Conservation (phyloP, 2,888 invertebrate genomes). For the Eilema caniola region DNA sequence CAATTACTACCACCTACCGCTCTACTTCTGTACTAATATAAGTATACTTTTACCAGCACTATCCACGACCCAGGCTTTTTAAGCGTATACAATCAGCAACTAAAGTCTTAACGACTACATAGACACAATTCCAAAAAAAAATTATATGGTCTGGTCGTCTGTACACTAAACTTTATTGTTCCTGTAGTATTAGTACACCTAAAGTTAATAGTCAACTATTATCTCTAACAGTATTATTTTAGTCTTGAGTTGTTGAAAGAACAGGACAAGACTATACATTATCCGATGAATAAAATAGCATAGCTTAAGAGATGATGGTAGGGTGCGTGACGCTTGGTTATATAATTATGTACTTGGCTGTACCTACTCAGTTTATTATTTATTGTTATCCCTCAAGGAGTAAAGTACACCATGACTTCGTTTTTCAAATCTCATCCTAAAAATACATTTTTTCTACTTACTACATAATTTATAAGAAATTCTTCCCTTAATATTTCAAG, state of each 20-base stretch:
- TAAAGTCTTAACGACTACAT: neutral
- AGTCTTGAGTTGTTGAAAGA: neutral
- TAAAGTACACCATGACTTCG: neutral
- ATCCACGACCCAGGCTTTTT: conserved; percentile 35
- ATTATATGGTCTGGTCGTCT: neutral
- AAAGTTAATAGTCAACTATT: no score
- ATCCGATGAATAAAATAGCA: neutral
- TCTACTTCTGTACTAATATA: conserved; percentile 48
- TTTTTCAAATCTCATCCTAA: neutral
- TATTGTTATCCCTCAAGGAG: neutral
- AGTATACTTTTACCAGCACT: conserved; percentile 41
- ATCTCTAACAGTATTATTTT: neutral
- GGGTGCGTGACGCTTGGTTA: neutral
- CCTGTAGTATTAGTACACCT: neutral
- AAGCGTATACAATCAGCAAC: conserved; percentile 15
- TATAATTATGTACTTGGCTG: neutral
- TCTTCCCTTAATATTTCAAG: conserved; percentile 23
- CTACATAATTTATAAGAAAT: conserved; percentile 29
- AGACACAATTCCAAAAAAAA: neutral
- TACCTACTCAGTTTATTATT: neutral
- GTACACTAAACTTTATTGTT: neutral
- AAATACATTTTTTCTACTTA: conserved; percentile 17
- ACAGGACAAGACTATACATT: neutral
- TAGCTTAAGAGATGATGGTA: neutral
- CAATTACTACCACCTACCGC: conserved; percentile 69